These are phyloP conservation scores for Nymphalis urticae DNA, from an alignment of 2,888 invertebrate genomes.

Conservation along the genomic window DNA sequence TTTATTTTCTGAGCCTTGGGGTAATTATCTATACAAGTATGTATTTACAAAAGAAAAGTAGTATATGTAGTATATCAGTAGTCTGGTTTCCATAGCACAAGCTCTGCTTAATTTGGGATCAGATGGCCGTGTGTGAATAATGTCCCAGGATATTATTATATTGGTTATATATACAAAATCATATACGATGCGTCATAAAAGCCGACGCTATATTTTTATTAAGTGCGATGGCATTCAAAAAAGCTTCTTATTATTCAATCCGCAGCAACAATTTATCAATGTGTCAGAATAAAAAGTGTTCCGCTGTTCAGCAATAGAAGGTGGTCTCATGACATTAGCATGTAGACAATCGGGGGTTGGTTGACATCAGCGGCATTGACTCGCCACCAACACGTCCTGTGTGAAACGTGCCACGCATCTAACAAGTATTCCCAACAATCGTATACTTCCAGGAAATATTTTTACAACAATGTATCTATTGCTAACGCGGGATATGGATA, in stretches of 20 bases:
- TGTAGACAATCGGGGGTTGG: slow-evolving; percentile 63
- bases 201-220: slow-evolving; percentile 45
- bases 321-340: slow-evolving; percentile 63
- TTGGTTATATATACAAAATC: too few species aligned
- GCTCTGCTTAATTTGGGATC: too few species aligned
- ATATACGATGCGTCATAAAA: slow-evolving; percentile 15
- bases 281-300: slow-evolving; percentile 56
- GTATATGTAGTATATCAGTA: too few species aligned
- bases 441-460: slow-evolving; percentile 50
- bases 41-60: too few species aligned
- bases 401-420: slow-evolving; percentile 62
- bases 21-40: too few species aligned
- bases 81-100: too few species aligned
- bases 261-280: slow-evolving; percentile 58
- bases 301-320: slow-evolving; percentile 50
- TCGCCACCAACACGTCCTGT: slow-evolving; percentile 68
- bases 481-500: slow-evolving; percentile 28
- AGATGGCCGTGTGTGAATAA: too few species aligned
- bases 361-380: slow-evolving; percentile 63
- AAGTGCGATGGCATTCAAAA: slow-evolving; percentile 38
- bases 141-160: too few species aligned
- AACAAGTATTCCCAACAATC: slow-evolving; percentile 37
- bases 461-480: slow-evolving; percentile 34
- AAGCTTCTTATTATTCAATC: slow-evolving; percentile 62
- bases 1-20: too few species aligned